Evolutionary conservation across 2,888 invertebrate species (phyloP).

Genomic region (Morpho achilles): DNA sequence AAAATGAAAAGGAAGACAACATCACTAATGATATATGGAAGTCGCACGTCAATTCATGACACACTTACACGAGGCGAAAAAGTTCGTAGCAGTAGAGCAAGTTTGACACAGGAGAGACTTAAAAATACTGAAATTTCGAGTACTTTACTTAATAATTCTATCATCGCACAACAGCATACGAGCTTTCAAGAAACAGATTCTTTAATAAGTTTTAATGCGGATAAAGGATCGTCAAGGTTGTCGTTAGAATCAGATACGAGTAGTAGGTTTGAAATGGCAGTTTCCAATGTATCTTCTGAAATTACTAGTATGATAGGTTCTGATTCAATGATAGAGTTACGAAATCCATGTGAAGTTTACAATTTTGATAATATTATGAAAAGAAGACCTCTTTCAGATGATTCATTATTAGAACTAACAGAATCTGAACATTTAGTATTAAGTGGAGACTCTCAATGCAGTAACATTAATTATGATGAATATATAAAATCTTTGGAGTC

Average conservation of each 20-base stretch:
- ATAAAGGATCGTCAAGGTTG: conserved; percentile 66
- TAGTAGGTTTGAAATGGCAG: conserved; percentile 68
- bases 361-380: conserved; percentile 82
- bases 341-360: conserved; percentile 61
- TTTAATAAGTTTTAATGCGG: conserved; percentile 65
- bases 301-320: conserved; percentile 61
- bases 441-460: conserved; percentile 50
- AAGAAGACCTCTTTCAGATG: conserved; percentile 86
- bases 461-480: conserved; percentile 82
- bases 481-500: conserved; percentile 83
- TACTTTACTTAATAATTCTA: conserved; percentile 48
- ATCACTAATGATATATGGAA: conserved; percentile 74
- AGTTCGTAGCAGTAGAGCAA: conserved; percentile 67
- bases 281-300: conserved; percentile 65
- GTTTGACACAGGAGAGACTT: conserved; percentile 57
- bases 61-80: conserved; percentile 73
- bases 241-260: conserved; percentile 72
- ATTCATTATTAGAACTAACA: conserved; percentile 84
- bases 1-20: conserved; percentile 69
- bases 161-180: conserved; percentile 56
- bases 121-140: conserved; percentile 45
- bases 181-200: conserved; percentile 68
- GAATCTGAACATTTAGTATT: conserved; percentile 77
- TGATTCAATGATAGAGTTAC: conserved; percentile 76
- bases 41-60: conserved; percentile 72